These are phyloP conservation scores for Pristionchus entomophagus DNA, from an alignment of 2,888 invertebrate species.

Conservation along the genomic window DNA sequence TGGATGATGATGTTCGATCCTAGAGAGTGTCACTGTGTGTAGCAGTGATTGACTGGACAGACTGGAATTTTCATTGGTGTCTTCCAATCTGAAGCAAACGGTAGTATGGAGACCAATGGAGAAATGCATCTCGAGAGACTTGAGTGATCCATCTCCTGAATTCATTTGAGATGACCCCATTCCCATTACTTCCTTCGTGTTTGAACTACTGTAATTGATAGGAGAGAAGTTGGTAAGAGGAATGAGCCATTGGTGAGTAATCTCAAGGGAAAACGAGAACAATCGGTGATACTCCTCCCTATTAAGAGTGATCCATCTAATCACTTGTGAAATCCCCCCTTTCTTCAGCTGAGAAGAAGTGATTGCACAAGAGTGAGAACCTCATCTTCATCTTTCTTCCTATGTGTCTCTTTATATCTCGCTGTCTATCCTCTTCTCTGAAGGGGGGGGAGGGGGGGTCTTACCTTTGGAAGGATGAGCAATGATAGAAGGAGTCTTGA, in stretches of 20 bases:
- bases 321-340: constrained; percentile 17
- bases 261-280: not conserved
- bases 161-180: not conserved
- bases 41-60: constrained; percentile 57
- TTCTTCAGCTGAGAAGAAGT: not conserved
- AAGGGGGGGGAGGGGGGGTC: not conserved
- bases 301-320: not conserved
- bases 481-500: constrained; percentile 60
- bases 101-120: constrained; percentile 65
- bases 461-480: constrained; percentile 61
- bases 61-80: constrained; percentile 45
- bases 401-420: not conserved
- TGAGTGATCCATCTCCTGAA: constrained; percentile 45
- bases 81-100: constrained; percentile 65
- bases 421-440: not conserved
- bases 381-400: not conserved
- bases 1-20: constrained; percentile 73
- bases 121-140: constrained; percentile 65
- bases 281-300: not conserved
- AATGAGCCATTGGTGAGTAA: constrained; percentile 51
- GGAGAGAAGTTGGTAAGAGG: constrained; percentile 53
- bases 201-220: constrained; percentile 38
- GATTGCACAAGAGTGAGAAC: not conserved
- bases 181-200: not conserved
- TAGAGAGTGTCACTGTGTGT: constrained; percentile 69